phyloP scores from a whole-genome alignment of 2,797 vertebrate species.

The Pyrocephalus nanus region DNA sequence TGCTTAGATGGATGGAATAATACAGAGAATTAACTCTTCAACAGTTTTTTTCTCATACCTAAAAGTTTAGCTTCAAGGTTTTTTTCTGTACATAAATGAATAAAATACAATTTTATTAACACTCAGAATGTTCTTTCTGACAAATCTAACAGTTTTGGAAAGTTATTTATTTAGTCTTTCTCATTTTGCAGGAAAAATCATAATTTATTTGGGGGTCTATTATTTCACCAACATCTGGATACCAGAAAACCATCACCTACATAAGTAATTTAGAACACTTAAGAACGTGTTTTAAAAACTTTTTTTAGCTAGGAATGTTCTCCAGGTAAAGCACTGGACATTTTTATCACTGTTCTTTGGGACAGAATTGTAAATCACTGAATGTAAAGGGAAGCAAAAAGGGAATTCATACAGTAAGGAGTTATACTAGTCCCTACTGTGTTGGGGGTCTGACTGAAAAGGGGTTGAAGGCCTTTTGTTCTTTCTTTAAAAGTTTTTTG shows the following conservation, averaged over 20 bases:
- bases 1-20: neutral
- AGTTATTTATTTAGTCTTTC: neutral
- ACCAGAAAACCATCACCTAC: neutral
- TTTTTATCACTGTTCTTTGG: neutral
- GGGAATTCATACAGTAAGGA: neutral
- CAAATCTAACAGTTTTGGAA: neutral
- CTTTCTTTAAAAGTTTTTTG: neutral
- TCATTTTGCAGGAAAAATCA: neutral
- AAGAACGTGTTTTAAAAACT: neutral
- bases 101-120: neutral
- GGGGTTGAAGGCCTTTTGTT: neutral
- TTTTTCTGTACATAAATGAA: neutral
- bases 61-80: neutral
- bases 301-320: neutral
- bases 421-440: neutral
- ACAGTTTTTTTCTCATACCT: neutral
- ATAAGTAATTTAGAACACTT: neutral
- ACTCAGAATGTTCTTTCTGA: neutral
- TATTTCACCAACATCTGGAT: neutral
- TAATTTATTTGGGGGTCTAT: neutral
- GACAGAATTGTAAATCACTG: neutral
- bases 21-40: neutral
- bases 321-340: neutral
- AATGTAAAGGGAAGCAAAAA: neutral
- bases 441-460: neutral